A percentile compares a stretch with the other conserved stretches of the same genome.
Evolutionary conservation across 1,140 invertebrate species (phyloP).

Genomic region (Dendrolimus punctatus): DNA sequence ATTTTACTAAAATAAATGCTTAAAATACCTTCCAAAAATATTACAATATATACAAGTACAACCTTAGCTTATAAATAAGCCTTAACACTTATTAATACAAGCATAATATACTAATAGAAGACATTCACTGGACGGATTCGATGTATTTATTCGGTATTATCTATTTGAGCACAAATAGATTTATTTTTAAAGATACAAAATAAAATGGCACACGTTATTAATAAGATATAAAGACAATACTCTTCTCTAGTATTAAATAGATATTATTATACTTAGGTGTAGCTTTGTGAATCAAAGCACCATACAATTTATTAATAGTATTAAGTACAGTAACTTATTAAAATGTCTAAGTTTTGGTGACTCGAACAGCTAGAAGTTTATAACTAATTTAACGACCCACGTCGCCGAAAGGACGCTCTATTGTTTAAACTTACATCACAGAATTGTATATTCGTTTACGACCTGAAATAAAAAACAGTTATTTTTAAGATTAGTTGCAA

Average conservation of each 20-base stretch:
- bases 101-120: constrained; percentile 16
- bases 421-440: no score
- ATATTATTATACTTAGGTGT: constrained; percentile 11
- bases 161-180: constrained; percentile 15
- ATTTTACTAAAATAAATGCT: no score
- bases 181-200: constrained; percentile 21
- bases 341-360: constrained; percentile 3
- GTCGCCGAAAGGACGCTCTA: no score
- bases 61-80: constrained; percentile 2
- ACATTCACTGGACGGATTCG: constrained; percentile 39
- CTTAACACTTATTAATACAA: constrained; percentile 4
- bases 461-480: no score
- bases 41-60: neutral
- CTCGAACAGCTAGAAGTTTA: neutral
- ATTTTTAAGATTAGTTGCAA: no score
- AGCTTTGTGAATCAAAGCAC: constrained; percentile 14
- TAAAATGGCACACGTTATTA: constrained; percentile 45
- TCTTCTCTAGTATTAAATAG: constrained; percentile 11
- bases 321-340: neutral
- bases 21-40: no score
- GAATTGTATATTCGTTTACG: no score
- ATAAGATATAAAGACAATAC: constrained; percentile 14
- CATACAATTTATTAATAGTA: constrained; percentile 5
- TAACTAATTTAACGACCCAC: neutral
- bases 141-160: constrained; percentile 34